These are phyloP conservation scores for Lysandra coridon DNA, from an alignment of 2,888 invertebrate species.

Conservation along the genomic window DNA sequence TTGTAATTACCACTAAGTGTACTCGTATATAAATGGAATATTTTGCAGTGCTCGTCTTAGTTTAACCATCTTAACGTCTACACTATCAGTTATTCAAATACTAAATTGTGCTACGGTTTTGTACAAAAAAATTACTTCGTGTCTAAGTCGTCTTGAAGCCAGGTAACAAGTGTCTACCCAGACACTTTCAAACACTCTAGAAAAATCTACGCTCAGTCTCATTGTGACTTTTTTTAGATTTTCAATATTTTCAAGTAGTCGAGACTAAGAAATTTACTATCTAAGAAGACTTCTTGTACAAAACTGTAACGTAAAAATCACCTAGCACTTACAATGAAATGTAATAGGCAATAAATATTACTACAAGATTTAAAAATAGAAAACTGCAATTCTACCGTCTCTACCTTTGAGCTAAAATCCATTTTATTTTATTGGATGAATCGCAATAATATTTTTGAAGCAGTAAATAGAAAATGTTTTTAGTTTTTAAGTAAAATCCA, in stretches of 20 bases:
- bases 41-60: constrained; percentile 48
- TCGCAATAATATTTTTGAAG: background rate
- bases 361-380: constrained; percentile 60
- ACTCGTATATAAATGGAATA: constrained; percentile 51
- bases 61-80: constrained; percentile 57
- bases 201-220: constrained; percentile 26
- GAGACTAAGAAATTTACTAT: constrained; percentile 39
- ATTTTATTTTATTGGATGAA: constrained; percentile 24
- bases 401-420: constrained; percentile 38
- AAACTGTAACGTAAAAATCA: constrained; percentile 47
- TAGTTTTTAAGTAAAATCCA: background rate
- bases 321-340: constrained; percentile 61
- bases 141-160: background rate
- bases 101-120: constrained; percentile 48
- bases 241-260: background rate
- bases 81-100: constrained; percentile 54
- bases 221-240: constrained; percentile 5
- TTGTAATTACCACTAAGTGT: constrained; percentile 42
- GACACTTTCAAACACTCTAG: background rate
- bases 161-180: background rate
- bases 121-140: constrained; percentile 37
- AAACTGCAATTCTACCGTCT: constrained; percentile 53
- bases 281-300: constrained; percentile 39
- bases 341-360: constrained; percentile 55
- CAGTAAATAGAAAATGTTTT: background rate